Base-by-base conservation (phyloP, 1,140 invertebrate species). In the Propsilocerus akamusi region DNA sequence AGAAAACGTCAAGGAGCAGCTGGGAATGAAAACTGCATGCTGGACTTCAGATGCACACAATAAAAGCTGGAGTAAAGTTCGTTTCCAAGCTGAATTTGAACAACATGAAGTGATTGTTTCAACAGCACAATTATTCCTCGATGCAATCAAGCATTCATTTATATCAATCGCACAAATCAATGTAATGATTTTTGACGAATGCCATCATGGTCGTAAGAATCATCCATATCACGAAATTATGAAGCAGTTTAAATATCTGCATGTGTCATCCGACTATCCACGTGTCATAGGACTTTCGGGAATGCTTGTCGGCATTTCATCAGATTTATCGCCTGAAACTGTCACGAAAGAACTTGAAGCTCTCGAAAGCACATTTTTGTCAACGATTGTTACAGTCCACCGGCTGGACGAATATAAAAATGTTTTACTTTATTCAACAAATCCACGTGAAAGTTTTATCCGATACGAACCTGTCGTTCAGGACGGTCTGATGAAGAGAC, bases 261-360 rank as follows among this genome's bases (percentile, higher is more conserved):
- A 17, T 20, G 5, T 17, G 7, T 14, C 11, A 8, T 8, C 63
- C 0, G 30, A 72, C 1, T 66, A 74, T 17, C 88, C 90, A 4
- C 72, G 78, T 59, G 71, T 95, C 34, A 60, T 95, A 8, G 90
- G 76, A 7, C 63, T 95, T n/a, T 86, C 90, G 0, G 86, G 88
- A 1, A 85, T 86, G 4, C 69, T 95, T 14, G 63, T 94, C 2
- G 68, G 72, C 0, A 82, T 84, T 57, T 73, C 80, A 12, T 20
- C 17, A 7, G 10, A 7, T 4, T 20, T 17, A 17, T 78, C 73
- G 55, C 56, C 71, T 0, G 4, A 58, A 10, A 66, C 73, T 49
- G 71, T 95, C 1, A 53, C 67, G 30, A 54, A 69, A 2, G 69
- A 74, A 37, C 71, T 91, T 7, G 57, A 66, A 53, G 63, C 69